These are phyloP conservation scores for Sarcophaga variegata DNA, from an alignment of 2,888 invertebrate species.

Conservation along the genomic window DNA sequence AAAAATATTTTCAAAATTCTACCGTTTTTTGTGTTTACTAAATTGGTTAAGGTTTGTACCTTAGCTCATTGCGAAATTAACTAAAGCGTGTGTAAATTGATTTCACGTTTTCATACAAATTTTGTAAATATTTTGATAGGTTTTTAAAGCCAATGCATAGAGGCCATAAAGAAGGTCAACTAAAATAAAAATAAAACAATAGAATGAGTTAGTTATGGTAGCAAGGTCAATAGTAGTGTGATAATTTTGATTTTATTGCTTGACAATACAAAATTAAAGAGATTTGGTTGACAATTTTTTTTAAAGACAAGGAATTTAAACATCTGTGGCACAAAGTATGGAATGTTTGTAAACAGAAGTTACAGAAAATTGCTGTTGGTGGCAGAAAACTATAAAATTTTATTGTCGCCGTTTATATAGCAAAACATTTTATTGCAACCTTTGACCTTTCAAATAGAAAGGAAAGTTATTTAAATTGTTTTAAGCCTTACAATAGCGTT, in stretches of 20 bases:
- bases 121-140: conserved; percentile 76
- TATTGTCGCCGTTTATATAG: neutral
- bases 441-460: neutral
- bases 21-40: conserved; percentile 43
- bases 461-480: neutral
- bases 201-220: conserved; percentile 75
- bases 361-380: neutral
- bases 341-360: conserved; percentile 11
- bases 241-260: conserved; percentile 35
- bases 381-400: conserved; percentile 33
- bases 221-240: conserved; percentile 74
- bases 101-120: conserved; percentile 71
- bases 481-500: no score
- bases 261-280: conserved; percentile 28
- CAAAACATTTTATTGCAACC: neutral
- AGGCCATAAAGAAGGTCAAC: conserved; percentile 60
- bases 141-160: conserved; percentile 63
- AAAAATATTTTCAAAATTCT: conserved; percentile 11
- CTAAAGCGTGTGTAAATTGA: conserved; percentile 75
- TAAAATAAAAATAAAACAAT: neutral
- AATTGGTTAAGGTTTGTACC: conserved; percentile 59
- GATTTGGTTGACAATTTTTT: conserved; percentile 8
- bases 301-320: neutral
- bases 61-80: conserved; percentile 37
- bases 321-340: conserved; percentile 71